These are phyloP conservation scores for Oligia latruncula DNA, from an alignment of 2,888 invertebrate genomes.

Conservation along the genomic window DNA sequence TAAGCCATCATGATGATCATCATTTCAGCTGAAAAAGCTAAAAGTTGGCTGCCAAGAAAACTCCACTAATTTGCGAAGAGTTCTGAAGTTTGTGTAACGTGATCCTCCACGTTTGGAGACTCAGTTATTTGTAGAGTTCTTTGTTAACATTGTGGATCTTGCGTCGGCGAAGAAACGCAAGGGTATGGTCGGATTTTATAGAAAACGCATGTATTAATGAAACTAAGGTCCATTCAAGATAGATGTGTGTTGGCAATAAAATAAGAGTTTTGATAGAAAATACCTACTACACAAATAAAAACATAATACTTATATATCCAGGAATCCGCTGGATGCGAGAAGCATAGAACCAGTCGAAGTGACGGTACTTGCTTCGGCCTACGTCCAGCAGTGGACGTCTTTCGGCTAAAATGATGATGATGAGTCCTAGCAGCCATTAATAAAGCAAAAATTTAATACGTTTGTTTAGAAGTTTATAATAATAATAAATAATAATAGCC, in stretches of 20 bases:
- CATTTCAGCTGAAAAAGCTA: neutral
- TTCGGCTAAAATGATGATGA: no score
- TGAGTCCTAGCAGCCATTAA: neutral
- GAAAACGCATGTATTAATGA: constrained; percentile 28
- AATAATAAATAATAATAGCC: no score
- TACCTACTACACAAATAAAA: neutral
- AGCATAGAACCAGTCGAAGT: no score
- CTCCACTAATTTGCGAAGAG: constrained; percentile 19
- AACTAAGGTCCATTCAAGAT: neutral
- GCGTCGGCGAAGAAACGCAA: constrained; percentile 1
- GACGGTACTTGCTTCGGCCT: no score
- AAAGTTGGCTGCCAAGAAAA: constrained; percentile 18
- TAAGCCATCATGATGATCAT: neutral
- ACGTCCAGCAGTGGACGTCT: no score
- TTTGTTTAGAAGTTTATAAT: neutral
- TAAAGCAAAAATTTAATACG: neutral
- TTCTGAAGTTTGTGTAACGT: constrained; percentile 23
- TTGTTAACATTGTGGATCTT: constrained; percentile 36
- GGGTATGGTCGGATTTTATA: constrained; percentile 18
- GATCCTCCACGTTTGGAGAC: constrained; percentile 31
- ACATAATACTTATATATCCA: neutral
- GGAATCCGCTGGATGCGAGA: neutral
- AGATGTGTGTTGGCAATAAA: neutral
- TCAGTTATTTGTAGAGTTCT: constrained; percentile 34
- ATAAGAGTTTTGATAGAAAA: neutral